Conservation (phyloP, 2,113 vertebrate genomes). For the Rhinopomastus cyanomelas region DNA sequence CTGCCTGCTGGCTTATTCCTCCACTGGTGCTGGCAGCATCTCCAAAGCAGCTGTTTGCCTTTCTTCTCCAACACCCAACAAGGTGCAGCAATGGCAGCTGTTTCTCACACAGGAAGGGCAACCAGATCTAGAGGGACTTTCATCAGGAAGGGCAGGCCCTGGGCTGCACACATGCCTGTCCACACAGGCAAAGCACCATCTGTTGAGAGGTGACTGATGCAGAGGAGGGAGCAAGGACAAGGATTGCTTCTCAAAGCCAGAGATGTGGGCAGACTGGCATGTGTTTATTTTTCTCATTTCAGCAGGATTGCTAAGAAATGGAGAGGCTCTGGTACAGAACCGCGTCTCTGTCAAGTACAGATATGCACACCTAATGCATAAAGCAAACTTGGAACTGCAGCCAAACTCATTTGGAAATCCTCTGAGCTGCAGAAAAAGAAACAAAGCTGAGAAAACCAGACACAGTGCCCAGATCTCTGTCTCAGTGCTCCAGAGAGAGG, state of each 20-base stretch:
- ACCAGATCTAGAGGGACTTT: background rate
- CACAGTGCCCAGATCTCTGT: background rate
- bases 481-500: background rate
- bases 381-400: background rate
- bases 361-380: background rate
- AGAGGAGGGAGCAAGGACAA: background rate
- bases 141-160: background rate
- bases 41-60: background rate
- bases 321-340: background rate
- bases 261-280: background rate
- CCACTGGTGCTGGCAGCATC: rapidly evolving
- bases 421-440: background rate
- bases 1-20: background rate
- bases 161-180: background rate
- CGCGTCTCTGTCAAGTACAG: background rate
- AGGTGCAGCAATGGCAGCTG: background rate
- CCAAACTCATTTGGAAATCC: background rate
- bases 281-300: background rate
- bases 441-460: background rate
- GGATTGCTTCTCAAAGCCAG: background rate
- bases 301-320: background rate
- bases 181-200: background rate
- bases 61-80: background rate
- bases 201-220: background rate
- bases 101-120: background rate